Percentiles rank a stretch among this genome's conserved stretches.
Conservation (phyloP, 1,140 invertebrate genomes). For the Brachionus sp. region DNA sequence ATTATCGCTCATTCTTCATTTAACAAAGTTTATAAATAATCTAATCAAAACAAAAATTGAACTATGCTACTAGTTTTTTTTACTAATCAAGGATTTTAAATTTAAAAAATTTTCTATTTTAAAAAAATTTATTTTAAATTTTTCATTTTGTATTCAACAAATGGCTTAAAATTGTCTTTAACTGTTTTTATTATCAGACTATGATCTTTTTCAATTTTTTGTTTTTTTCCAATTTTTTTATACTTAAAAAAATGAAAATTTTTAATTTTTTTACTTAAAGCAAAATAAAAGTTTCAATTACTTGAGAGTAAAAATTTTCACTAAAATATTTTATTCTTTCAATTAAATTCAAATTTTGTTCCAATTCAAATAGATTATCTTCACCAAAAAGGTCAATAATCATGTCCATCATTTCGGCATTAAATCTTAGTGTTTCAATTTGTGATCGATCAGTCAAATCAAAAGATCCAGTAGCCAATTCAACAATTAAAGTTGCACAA, state of each 20-base stretch:
- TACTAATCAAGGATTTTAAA: not conserved
- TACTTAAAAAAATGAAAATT: not conserved
- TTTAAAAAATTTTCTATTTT: not conserved
- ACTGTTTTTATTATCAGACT: constrained; percentile 43
- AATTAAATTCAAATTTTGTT: constrained; percentile 7
- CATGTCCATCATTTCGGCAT: constrained; percentile 26
- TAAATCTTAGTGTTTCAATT: constrained; percentile 10
- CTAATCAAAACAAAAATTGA: not conserved
- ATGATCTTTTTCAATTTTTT: constrained; percentile 33
- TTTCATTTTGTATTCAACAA: constrained; percentile 45
- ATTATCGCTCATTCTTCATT: constrained; percentile 23
- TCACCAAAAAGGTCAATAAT: constrained; percentile 32
- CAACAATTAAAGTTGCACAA: not conserved
- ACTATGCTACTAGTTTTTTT: constrained; percentile 34
- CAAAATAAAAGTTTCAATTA: not conserved
- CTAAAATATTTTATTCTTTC: constrained; percentile 35
- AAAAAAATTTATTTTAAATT: not conserved
- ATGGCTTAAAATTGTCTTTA: constrained; percentile 41
- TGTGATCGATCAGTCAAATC: constrained; percentile 14
- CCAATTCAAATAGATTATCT: constrained; percentile 18
- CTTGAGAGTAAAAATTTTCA: constrained; percentile 17
- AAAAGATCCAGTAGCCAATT: not conserved
- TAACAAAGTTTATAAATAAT: not conserved
- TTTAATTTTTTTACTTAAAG: not conserved
- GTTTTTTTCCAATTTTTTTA: constrained; percentile 24